Evolutionary conservation across 2,797 vertebrate genomes (phyloP).

Genomic region (Gallinago nigripennis): DNA sequence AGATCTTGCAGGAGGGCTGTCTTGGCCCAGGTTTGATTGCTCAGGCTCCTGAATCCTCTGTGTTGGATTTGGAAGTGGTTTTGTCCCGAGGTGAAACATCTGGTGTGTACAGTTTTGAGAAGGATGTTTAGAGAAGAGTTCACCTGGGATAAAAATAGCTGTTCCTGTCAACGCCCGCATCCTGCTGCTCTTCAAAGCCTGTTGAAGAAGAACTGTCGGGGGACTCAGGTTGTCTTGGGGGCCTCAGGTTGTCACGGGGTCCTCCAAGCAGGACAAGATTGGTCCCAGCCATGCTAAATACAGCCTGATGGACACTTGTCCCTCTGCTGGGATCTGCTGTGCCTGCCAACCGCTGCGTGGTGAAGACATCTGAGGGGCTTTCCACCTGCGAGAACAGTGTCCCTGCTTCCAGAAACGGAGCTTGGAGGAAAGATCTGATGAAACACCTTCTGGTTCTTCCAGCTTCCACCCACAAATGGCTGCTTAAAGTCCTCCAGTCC

Average conservation of each 20-base stretch:
- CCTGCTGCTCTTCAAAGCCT: not conserved
- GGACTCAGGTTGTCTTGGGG: too few species aligned
- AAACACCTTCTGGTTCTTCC: fast-evolving
- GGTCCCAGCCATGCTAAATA: not conserved
- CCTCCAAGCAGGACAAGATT: fast-evolving
- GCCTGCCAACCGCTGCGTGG: fast-evolving
- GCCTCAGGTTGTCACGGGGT: not conserved
- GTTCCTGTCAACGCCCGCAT: not conserved
- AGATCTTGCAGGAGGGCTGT: not conserved
- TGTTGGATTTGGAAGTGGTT: not conserved
- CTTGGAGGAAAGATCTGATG: not conserved
- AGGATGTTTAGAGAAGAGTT: not conserved
- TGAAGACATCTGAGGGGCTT: not conserved
- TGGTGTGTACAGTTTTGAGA: not conserved
- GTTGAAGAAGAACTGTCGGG: not conserved
- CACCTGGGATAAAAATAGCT: not conserved
- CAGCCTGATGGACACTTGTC: fast-evolving
- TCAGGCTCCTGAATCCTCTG: not conserved
- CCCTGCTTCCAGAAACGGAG: not conserved
- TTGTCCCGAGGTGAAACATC: not conserved
- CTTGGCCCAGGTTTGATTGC: not conserved
- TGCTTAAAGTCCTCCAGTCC: too few species aligned
- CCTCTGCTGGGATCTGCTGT: not conserved
- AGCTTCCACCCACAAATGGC: too few species aligned
- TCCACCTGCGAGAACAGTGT: not conserved